Percentiles rank a stretch among this genome's conserved stretches.
phyloP scores from a whole-genome alignment of 2,888 invertebrate genomes.

The Parasteatoda lunata region DNA sequence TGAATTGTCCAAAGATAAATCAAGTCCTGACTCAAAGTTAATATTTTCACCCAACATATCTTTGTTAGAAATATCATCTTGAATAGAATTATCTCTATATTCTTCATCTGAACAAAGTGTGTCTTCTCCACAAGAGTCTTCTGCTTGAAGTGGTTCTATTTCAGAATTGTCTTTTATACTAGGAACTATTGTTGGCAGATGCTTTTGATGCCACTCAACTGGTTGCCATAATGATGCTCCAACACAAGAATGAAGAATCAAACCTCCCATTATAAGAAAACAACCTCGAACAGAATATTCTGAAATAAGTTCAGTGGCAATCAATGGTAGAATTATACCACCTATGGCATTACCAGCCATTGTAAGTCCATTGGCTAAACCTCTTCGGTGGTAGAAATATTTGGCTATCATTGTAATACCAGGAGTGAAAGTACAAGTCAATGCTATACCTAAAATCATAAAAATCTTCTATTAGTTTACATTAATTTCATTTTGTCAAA shows the following conservation, averaged over 20 bases:
- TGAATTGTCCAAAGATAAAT: conserved; percentile 36
- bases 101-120: conserved; percentile 35
- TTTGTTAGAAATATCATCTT: conserved; percentile 29
- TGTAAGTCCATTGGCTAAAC: conserved; percentile 68
- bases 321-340: conserved; percentile 69
- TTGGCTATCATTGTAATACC: conserved; percentile 79
- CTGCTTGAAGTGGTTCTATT: conserved; percentile 2
- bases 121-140: conserved; percentile 21
- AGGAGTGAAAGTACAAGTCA: conserved; percentile 89
- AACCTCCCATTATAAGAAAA: conserved; percentile 68
- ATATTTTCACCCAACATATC: conserved; percentile 15
- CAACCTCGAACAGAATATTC: conserved; percentile 65
- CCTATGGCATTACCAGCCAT: conserved; percentile 69
- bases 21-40: conserved; percentile 41
- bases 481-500: not conserved
- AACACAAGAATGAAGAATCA: conserved; percentile 66
- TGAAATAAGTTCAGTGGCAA: conserved; percentile 64
- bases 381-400: conserved; percentile 67
- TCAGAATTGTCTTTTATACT: conserved; percentile 10
- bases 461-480: too few species aligned
- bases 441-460: conserved; percentile 82
- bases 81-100: conserved; percentile 13
- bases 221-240: conserved; percentile 77
- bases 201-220: conserved; percentile 62
- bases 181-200: conserved; percentile 11